These are phyloP conservation scores for Ophonus ardosiacus DNA, from an alignment of 2,888 invertebrate genomes.

Conservation along the genomic window DNA sequence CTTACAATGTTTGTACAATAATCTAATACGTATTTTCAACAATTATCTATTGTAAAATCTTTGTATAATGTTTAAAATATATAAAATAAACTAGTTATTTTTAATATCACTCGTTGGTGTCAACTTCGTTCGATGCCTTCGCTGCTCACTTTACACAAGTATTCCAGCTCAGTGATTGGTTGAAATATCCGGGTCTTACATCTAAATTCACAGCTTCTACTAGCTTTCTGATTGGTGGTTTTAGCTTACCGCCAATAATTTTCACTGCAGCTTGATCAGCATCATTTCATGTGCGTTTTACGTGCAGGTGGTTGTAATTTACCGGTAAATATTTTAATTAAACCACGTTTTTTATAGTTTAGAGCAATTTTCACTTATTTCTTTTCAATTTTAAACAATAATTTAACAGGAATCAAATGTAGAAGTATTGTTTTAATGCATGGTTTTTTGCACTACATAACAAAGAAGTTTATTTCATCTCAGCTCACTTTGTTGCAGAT, in stretches of 20 bases:
- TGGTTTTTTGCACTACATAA: background rate
- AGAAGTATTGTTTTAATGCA: background rate
- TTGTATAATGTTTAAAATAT: background rate
- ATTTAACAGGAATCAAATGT: background rate
- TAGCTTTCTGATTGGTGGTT: constrained; percentile 2
- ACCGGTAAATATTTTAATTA: constrained; percentile 7
- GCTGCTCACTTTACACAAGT: no score
- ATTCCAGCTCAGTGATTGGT: no score
- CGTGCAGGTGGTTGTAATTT: background rate
- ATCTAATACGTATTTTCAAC: background rate
- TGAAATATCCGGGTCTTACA: background rate
- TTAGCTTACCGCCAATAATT: constrained; percentile 26
- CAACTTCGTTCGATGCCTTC: background rate
- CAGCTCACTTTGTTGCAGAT: constrained; percentile 31
- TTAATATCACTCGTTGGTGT: background rate
- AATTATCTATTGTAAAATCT: background rate
- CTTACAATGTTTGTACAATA: background rate
- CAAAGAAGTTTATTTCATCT: constrained; percentile 42
- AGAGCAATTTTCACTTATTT: background rate
- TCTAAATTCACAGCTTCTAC: background rate
- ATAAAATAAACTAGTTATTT: background rate
- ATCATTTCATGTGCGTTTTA: constrained; percentile 2
- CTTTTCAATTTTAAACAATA: background rate
- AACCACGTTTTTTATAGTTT: background rate
- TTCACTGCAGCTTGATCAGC: background rate